A percentile compares a stretch with the other conserved stretches of the same genome.
Evolutionary conservation across 2,797 vertebrate species (phyloP).

Genomic region (Petrocephalus schoutedeni): DNA sequence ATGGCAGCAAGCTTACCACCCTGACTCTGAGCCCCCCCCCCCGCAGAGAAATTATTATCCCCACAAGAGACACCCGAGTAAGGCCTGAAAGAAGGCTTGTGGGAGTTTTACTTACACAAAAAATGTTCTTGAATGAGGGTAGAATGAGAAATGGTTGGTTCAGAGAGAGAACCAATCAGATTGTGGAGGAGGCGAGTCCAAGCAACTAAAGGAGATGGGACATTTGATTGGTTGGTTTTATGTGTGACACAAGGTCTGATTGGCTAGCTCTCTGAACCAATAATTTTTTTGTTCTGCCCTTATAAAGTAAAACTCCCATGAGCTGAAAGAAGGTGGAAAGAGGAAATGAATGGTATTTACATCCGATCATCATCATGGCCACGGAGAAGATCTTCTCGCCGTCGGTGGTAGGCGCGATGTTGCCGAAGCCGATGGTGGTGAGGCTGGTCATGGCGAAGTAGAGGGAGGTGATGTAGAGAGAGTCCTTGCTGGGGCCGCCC

Average conservation of each 20-base stretch:
- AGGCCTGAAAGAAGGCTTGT: neutral
- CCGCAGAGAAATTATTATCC: neutral
- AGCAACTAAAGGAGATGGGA: too few species aligned
- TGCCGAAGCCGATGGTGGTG: constrained; percentile 86
- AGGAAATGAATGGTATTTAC: constrained; percentile 50
- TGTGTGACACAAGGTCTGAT: too few species aligned
- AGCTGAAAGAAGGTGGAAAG: neutral
- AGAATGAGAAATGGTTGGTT: too few species aligned
- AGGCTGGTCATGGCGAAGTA: constrained; percentile 88
- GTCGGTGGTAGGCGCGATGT: constrained; percentile 84
- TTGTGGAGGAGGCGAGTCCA: too few species aligned
- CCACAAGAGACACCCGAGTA: neutral
- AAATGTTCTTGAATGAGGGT: too few species aligned
- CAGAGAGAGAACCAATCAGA: too few species aligned
- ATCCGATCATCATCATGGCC: constrained; percentile 83
- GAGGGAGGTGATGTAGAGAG: constrained; percentile 82
- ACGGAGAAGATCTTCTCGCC: constrained; percentile 90
- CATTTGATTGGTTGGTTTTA: too few species aligned
- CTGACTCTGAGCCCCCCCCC: neutral
- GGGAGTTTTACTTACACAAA: too few species aligned
- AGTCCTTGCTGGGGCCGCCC: constrained; percentile 77
- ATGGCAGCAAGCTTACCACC: neutral
- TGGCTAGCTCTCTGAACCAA: too few species aligned
- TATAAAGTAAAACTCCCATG: too few species aligned
- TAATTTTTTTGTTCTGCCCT: too few species aligned